Base-by-base conservation (phyloP, 2,113 vertebrate species). In the Procavia capensis region DNA sequence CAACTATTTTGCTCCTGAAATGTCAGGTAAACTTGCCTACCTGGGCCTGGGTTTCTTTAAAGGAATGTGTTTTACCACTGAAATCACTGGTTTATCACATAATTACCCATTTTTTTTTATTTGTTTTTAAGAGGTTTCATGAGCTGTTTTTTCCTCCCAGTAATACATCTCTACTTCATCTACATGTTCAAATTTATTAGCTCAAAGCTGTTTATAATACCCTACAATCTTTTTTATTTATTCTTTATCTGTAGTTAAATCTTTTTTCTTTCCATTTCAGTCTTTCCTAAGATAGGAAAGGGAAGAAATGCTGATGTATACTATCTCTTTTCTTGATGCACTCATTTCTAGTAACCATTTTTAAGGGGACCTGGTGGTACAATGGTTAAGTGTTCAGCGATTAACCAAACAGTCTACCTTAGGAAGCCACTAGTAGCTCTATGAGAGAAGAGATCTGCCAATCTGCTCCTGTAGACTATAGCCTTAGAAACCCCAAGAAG, bases 201-300 rank as follows among this genome's bases (percentile, higher is more conserved):
- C 76, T 87, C 64, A 74, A 4, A 64, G 57, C 31, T 81, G 31
- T 87, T 80, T 86, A n/a, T 57, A 74, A 63, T 74, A 50, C 9
- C 27, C 43, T 64, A 45, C 29, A 74, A 9, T 34, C 81, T 93
- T 81, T 54, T 41, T 80, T 54, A 75, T 89, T 72, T 90, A 27
- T 80, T 80, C 22, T 66, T 75, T 57, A 34, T 45, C 66, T 81
- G 72, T 8, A 57, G 25, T 47, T 57, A 61, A 64, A 41, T 80
- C 54, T 72, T 80, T 31, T 57, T 80, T 57, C 63, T n/a, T n/a
- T n/a, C n/a, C n/a, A n/a, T n/a, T n/a, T n/a, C n/a, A n/a, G n/a
- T 63, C n/a, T 74, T 81, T 59, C n/a, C 74, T 43, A 80, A 93
- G 68, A 74, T 80, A n/a, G n/a, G n/a, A n/a, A n/a, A n/a, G n/a